phyloP scores from a whole-genome alignment of 1,140 invertebrate genomes.

The Microplitis mediator region DNA sequence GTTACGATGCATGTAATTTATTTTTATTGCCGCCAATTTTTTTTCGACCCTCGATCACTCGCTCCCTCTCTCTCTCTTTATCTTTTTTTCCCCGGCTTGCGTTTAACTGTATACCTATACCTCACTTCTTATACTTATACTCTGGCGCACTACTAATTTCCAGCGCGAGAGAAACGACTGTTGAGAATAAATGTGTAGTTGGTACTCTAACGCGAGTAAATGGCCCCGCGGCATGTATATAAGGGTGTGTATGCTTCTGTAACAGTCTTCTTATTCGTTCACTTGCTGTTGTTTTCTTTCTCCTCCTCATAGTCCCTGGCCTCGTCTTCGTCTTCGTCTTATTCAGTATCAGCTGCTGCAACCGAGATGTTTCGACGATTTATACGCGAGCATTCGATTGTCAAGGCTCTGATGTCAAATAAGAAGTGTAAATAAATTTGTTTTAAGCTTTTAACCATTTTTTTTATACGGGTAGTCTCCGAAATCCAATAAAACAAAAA shows the following conservation, averaged over 20 bases:
- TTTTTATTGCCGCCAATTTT: conserved; percentile 64
- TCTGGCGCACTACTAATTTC: conserved; percentile 55
- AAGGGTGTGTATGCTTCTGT: not conserved
- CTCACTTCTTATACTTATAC: not conserved
- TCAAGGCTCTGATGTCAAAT: too few species aligned
- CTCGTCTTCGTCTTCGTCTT: too few species aligned
- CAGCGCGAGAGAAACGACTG: conserved; percentile 34
- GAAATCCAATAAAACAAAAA: too few species aligned
- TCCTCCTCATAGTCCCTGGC: not conserved
- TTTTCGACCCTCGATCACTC: conserved; percentile 58
- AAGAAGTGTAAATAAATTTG: too few species aligned
- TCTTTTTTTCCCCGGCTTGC: not conserved
- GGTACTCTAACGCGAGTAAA: not conserved
- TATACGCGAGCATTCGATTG: too few species aligned
- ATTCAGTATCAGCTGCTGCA: too few species aligned
- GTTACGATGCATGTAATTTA: conserved; percentile 65
- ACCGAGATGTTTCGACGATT: too few species aligned
- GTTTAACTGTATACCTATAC: not conserved
- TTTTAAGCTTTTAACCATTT: too few species aligned
- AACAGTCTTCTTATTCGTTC: not conserved
- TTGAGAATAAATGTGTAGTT: conserved; percentile 13
- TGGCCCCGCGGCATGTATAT: conserved; percentile 3
- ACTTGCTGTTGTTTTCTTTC: not conserved
- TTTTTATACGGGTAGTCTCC: too few species aligned
- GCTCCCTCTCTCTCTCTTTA: conserved; percentile 25